These are phyloP conservation scores for Aurelia sp. DNA, from an alignment of 30 jellyfish, hydroid and myxozoan genomes.

Conservation along the genomic window DNA sequence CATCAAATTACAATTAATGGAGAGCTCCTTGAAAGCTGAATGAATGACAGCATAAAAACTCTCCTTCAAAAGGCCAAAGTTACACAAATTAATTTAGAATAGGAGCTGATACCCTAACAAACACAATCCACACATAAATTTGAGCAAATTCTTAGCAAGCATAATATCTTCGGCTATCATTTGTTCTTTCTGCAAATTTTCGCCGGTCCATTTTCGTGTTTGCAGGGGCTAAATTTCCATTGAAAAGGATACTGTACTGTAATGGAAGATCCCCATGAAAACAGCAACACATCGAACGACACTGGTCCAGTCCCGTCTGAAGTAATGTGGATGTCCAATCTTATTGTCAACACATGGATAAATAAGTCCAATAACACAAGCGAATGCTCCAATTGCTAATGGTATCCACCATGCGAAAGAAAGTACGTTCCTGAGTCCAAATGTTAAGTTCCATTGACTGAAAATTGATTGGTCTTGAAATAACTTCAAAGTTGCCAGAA, in stretches of 20 bases:
- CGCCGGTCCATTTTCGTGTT: too few relatives aligned
- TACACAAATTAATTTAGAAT: too few relatives aligned
- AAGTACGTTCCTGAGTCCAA: constrained; percentile 25
- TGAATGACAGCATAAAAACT: too few relatives aligned
- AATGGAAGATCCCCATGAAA: constrained; percentile 74
- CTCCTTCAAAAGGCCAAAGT: too few relatives aligned
- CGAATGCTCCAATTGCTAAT: constrained; percentile 60
- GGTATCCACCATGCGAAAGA: constrained; percentile 84
- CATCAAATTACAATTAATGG: too few relatives aligned
- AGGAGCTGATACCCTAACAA: too few relatives aligned
- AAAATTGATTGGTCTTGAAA: constrained; percentile 15
- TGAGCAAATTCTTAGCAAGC: too few relatives aligned
- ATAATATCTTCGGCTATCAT: too few relatives aligned
- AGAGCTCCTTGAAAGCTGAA: too few relatives aligned
- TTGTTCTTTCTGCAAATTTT: too few relatives aligned
- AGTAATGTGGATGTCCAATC: constrained; percentile 61
- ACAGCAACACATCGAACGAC: constrained; percentile 70
- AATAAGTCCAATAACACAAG: constrained; percentile 69
- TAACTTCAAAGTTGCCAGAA: constrained; percentile 53
- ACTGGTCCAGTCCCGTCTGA: constrained; percentile 78
- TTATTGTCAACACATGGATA: constrained; percentile 76
- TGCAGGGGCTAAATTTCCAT: not conserved
- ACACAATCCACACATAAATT: too few relatives aligned
- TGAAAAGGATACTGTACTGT: constrained; percentile 76
- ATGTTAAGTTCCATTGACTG: constrained; percentile 1